A percentile compares a stretch with the other conserved stretches of the same genome.
These are phyloP conservation scores for Scaptomyza graminum DNA, from an alignment of 1,140 invertebrate genomes.

Conservation along the genomic window DNA sequence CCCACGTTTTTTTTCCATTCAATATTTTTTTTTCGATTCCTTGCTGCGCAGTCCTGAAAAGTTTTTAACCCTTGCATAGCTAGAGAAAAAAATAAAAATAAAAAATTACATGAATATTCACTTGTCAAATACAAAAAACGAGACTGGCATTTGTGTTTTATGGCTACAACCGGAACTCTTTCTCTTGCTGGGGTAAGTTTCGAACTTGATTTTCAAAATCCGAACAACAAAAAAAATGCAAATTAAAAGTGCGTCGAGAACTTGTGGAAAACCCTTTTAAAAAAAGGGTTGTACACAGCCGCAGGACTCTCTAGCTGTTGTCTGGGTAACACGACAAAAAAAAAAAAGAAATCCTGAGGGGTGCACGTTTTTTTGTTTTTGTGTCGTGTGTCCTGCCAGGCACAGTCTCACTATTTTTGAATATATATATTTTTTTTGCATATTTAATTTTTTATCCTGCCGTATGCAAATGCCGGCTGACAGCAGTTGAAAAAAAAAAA, in stretches of 20 bases:
- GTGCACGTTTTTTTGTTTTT: conserved; percentile 40
- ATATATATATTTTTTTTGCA: conserved; percentile 64
- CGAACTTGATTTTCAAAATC: conserved; percentile 75
- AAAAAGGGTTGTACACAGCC: conserved; percentile 74
- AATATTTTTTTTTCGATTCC: conserved; percentile 22
- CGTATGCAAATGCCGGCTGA: conserved; percentile 74
- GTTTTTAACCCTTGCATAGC: conserved; percentile 74
- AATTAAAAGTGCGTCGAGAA: conserved; percentile 66
- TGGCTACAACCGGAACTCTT: conserved; percentile 16
- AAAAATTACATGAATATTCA: conserved; percentile 76
- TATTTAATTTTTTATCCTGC: conserved; percentile 16
- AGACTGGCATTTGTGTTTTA: conserved; percentile 60
- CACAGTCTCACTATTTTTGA: conserved; percentile 66
- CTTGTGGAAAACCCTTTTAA: conserved; percentile 71
- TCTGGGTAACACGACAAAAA: conserved; percentile 54
- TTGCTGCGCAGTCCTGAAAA: conserved; percentile 21
- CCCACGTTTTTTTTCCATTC: conserved; percentile 71
- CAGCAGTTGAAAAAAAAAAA: background rate
- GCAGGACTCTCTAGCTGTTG: conserved; percentile 62
- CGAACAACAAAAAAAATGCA: conserved; percentile 66
- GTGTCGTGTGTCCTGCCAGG: conserved; percentile 77
- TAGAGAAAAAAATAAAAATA: conserved; percentile 26
- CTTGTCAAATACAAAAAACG: conserved; percentile 76
- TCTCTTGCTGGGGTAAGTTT: conserved; percentile 67
- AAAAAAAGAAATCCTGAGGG: conserved; percentile 58